These are phyloP conservation scores for Muscidifurax raptorellus DNA, from an alignment of 1,140 invertebrate genomes.

Conservation along the genomic window DNA sequence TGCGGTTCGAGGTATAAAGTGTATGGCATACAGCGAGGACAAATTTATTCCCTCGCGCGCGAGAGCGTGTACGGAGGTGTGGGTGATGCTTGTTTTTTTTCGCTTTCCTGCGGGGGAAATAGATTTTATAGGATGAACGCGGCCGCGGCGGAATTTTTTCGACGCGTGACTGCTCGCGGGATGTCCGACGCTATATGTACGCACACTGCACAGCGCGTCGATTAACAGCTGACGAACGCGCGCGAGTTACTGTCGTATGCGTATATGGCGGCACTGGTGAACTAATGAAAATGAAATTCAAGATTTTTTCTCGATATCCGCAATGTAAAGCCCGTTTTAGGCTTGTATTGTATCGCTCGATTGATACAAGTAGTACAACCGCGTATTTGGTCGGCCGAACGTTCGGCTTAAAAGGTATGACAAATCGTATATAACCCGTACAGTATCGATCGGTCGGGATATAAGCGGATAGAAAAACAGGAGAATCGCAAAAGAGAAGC, in stretches of 20 bases:
- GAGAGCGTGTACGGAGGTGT: background rate
- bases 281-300: background rate
- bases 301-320: background rate
- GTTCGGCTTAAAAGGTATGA: no score
- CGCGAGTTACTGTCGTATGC: background rate
- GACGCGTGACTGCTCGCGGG: background rate
- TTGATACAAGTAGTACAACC: no score
- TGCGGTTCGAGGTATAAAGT: background rate
- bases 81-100: background rate
- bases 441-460: no score
- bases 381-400: no score
- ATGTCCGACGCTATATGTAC: background rate
- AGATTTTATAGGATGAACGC: background rate
- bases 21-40: background rate
- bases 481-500: no score
- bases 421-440: no score
- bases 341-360: no score
- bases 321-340: no score
- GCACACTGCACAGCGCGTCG: background rate
- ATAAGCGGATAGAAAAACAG: no score
- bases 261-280: background rate
- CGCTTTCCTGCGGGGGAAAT: background rate
- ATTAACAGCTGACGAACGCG: background rate
- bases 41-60: conserved; percentile 11
- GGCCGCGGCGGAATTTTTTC: conserved; percentile 11